Conservation (phyloP, 2,888 invertebrate genomes). For the Cephus runcator region DNA sequence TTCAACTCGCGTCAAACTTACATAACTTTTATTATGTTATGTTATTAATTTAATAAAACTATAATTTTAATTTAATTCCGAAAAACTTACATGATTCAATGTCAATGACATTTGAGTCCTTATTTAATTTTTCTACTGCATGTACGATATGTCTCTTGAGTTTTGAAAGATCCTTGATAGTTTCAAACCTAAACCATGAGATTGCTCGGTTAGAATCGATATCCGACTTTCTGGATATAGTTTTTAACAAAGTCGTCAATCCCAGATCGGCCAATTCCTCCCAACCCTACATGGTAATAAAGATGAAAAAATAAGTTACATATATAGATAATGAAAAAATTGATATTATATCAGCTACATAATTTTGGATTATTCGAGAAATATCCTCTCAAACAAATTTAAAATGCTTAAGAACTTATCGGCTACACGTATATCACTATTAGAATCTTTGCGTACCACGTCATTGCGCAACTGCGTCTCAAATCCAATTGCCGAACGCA, state of each 20-base stretch:
- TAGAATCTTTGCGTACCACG: slow-evolving; percentile 41
- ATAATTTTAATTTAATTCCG: neutral
- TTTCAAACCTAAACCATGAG: slow-evolving; percentile 55
- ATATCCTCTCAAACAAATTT: neutral
- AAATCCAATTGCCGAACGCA: slow-evolving; percentile 55
- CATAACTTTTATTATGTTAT: neutral
- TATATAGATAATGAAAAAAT: neutral
- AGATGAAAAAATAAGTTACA: slow-evolving; percentile 29
- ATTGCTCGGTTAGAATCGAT: slow-evolving; percentile 71
- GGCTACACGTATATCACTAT: neutral
- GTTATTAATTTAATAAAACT: neutral
- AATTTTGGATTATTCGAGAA: neutral
- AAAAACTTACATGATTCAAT: neutral
- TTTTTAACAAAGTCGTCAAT: slow-evolving; percentile 74
- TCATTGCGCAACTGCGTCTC: slow-evolving; percentile 48
- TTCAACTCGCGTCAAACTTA: neutral
- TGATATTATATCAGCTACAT: neutral
- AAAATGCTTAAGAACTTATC: neutral
- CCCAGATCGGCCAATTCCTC: slow-evolving; percentile 80
- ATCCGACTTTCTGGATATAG: slow-evolving; percentile 72
- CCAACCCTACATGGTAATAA: slow-evolving; percentile 73
- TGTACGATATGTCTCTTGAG: slow-evolving; percentile 54
- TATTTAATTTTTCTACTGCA: slow-evolving; percentile 43
- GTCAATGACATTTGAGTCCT: neutral
- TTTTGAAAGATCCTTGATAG: slow-evolving; percentile 45